Evolutionary conservation across 2,113 vertebrate genomes (phyloP).

Genomic region (Gorsachius goisagi): DNA sequence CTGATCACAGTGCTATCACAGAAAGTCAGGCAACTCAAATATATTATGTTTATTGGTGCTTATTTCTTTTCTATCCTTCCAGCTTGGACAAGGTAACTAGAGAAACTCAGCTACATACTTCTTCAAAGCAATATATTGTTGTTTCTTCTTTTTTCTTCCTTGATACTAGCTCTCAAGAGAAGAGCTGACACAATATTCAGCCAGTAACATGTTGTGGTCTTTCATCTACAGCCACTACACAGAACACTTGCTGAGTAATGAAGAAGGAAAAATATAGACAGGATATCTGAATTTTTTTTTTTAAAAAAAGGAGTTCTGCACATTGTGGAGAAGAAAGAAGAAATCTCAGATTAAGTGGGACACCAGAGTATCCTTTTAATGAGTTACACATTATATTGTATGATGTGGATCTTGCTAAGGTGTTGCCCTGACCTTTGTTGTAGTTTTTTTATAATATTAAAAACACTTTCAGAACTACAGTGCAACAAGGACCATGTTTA

Average conservation of each 20-base stretch:
- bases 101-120: background rate
- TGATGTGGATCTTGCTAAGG: background rate
- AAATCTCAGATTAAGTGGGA: background rate
- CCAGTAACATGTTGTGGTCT: background rate
- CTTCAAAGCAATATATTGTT: background rate
- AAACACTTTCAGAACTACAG: background rate
- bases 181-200: background rate
- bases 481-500: background rate
- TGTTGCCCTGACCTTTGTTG: background rate
- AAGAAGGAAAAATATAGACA: background rate
- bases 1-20: background rate
- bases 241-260: background rate
- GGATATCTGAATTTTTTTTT: fast-evolving
- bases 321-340: background rate
- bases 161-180: background rate
- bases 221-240: background rate
- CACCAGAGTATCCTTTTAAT: background rate
- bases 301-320: background rate
- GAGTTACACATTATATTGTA: background rate
- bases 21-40: background rate
- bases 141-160: background rate
- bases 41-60: background rate
- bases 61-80: background rate
- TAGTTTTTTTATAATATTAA: background rate
- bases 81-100: background rate